These are phyloP conservation scores for Eristalis arbustorum DNA, from an alignment of 2,888 invertebrate species.

Conservation along the genomic window DNA sequence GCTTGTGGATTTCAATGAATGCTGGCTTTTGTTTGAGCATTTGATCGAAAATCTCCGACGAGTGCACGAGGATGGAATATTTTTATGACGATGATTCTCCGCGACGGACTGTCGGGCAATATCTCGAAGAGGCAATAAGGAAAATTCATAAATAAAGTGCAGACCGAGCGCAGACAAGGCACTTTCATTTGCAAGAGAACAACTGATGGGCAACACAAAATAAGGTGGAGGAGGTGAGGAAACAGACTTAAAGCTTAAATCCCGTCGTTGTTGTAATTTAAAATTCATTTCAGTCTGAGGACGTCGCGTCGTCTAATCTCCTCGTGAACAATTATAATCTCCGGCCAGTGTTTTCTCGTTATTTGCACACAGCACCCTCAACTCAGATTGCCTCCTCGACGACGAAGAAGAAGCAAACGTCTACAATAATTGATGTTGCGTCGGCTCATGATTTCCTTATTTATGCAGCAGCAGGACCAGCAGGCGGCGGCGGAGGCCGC, in stretches of 20 bases:
- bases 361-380: background rate
- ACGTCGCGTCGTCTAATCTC: conserved; percentile 35
- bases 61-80: background rate
- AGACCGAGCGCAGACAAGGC: background rate
- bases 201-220: background rate
- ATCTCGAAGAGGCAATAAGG: background rate
- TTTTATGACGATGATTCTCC: background rate
- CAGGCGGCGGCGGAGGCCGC: background rate
- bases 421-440: conserved; percentile 61
- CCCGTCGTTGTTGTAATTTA: conserved; percentile 49
- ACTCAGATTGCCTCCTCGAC: no score
- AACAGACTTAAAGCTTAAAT: background rate
- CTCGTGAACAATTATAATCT: conserved; percentile 57
- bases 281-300: conserved; percentile 45
- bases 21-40: no score
- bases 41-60: no score
- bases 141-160: background rate
- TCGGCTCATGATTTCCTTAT: conserved; percentile 59
- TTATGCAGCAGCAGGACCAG: conserved; percentile 42
- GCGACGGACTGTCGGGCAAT: background rate
- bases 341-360: conserved; percentile 31
- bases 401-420: background rate
- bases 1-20: no score
- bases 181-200: no score
- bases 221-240: no score